Evolutionary conservation across 2,113 vertebrate species (phyloP).

Genomic region (Rhynchopsitta pachyrhyncha): DNA sequence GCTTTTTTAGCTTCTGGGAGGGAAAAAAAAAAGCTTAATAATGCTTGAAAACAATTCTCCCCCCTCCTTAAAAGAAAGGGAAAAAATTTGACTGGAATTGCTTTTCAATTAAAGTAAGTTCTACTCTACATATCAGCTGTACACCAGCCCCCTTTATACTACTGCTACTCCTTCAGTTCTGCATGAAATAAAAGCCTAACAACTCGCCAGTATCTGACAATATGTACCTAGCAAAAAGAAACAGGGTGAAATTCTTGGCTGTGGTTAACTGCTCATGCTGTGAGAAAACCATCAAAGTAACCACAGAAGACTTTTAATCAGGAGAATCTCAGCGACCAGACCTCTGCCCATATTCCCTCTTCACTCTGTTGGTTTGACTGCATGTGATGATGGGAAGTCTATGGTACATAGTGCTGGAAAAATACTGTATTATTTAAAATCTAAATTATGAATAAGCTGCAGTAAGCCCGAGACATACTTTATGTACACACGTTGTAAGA

Average conservation of each 20-base stretch:
- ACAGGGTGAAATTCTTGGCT: not conserved
- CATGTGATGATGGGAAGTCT: not conserved
- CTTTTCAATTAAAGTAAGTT: slow-evolving; percentile 71
- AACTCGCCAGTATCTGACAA: slow-evolving; percentile 20
- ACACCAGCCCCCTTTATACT: slow-evolving; percentile 11
- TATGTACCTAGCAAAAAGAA: not conserved
- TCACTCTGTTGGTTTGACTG: not conserved
- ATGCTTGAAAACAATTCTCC: slow-evolving; percentile 74
- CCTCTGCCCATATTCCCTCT: not conserved
- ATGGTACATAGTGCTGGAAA: fast-evolving
- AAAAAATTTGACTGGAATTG: slow-evolving; percentile 24
- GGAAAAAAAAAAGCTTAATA: slow-evolving; percentile 73
- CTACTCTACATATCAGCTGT: slow-evolving; percentile 27
- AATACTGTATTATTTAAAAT: not conserved
- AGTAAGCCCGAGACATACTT: not conserved
- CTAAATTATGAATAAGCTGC: not conserved
- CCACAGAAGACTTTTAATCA: not conserved
- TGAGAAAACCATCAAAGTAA: not conserved
- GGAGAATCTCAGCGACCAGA: not conserved
- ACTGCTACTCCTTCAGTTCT: not conserved
- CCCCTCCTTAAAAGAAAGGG: slow-evolving; percentile 23
- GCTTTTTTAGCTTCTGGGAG: slow-evolving; percentile 88
- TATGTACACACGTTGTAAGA: not conserved
- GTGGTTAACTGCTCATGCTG: not conserved
- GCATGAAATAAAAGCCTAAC: slow-evolving; percentile 31